Evolutionary conservation across 2,113 vertebrate genomes (phyloP), one percentile per base, ranked within the genome.

Genomic region (Cairina moschata): DNA sequence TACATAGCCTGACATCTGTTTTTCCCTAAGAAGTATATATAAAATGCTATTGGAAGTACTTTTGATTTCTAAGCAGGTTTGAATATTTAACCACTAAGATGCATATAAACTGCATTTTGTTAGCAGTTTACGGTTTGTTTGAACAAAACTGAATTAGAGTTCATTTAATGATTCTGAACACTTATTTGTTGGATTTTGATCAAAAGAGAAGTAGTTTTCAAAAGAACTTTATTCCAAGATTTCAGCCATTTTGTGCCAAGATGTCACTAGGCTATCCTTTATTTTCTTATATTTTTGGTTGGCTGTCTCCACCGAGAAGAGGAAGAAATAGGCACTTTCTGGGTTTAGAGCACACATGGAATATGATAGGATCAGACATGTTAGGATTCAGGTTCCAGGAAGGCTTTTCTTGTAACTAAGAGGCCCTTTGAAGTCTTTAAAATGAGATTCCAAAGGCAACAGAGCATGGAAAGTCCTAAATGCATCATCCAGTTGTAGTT

Each of bases 401-500:
- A 90, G 95, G 95, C 75, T 96, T 97, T 96, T 91, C 83, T 90
- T 38, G 79, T 88, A 91, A 94, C 87, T 80, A 86, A 85, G 63
- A 78, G 87, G 79, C 79, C 68, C 93, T 97, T 96, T 97, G 96
- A 97, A 95, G 96, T 96, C 79, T 90, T 90, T 75, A 96, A 95
- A 95, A 88, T 96, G 90, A 95, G 91, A 96, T 96, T 96, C 91
- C 96, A 94, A 88, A 96, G 92, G 95, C 93, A 97, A 88, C 86
- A 94, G 90, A 97, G 93, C 95, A 76, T 96, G 90, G 72, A 81
- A 95, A 94, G 93, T 93, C 95, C 91, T 96, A 94, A 96, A 90
- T 21, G 78, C 85, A 88, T 95, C 96, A 91, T 90, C 85, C 32
- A 91, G 88, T 90, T 8, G 1, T 86, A 88, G 76, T 52, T 93